Base-by-base conservation (phyloP, 2,113 vertebrate species). In the Gymnocephalus cernua region DNA sequence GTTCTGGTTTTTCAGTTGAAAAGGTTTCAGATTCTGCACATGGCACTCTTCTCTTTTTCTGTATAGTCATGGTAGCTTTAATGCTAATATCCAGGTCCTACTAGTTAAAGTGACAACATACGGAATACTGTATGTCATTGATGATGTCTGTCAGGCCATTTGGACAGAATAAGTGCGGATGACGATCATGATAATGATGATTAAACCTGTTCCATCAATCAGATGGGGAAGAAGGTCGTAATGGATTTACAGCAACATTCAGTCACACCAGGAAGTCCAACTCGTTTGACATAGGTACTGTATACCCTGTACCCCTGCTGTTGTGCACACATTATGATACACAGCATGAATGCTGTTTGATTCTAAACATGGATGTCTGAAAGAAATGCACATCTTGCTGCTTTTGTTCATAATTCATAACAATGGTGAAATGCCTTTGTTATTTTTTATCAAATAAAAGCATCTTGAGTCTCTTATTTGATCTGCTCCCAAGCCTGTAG, bases 241-340 rank as follows among this genome's bases (percentile, higher is more conserved):
- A 89, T 63, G 88, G 86, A 54, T 89, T 88, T 61, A 87, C 92
- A 63, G 80, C 83, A 2, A 51, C 93, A n/a, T 90, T 90, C 3
- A 90, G 87, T 85, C 88, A 88, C 86, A 94, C 90, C 90, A 94
- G 91, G 86, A 95, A 94, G 91, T 89, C 94, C 74, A 90, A 82
- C 85, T 96, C 95, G 0, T 94, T 93, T 88, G 95, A 96, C 86
- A 94, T 92, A 93, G 95, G 95, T 95, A 93, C 77, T 62, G 80
- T 66, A 4, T 63, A 44, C 25, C 0, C 2, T 45, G 35, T 38
- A 9, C 54, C 41, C 59, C 45, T 63, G 15, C 74, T 77, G 57
- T 16, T 74, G 4, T 68, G n/a, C 27, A 25, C 16, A 50, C 27
- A 50, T 25, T 29, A 15, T 25, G 15, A 41, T 25, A 59, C 14